Evolutionary conservation across 2,113 vertebrate genomes (phyloP).

Genomic region (Varanus salvator): DNA sequence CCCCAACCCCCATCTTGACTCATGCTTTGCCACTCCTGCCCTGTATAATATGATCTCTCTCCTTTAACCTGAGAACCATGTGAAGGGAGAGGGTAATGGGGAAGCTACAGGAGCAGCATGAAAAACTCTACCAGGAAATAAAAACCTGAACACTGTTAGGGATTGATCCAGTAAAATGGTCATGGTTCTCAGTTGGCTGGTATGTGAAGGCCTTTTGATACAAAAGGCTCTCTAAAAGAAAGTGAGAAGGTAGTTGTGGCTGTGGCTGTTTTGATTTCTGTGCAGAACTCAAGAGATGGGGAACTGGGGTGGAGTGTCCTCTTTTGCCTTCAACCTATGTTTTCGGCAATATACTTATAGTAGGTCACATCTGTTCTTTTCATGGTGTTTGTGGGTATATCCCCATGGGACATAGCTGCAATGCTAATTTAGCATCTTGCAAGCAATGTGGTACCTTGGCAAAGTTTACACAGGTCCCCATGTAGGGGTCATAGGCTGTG

Average conservation of each 20-base stretch:
- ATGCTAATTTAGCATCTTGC: background rate
- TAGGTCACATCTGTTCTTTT: background rate
- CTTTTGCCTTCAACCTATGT: background rate
- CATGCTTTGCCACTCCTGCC: background rate
- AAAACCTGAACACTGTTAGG: background rate
- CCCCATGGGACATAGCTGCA: background rate
- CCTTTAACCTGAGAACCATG: background rate
- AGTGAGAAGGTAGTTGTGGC: background rate
- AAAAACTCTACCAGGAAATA: background rate
- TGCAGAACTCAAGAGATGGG: background rate
- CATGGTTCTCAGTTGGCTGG: background rate
- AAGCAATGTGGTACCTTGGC: background rate
- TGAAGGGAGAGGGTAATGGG: background rate
- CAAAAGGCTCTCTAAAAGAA: background rate
- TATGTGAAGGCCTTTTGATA: background rate
- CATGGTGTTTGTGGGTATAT: background rate
- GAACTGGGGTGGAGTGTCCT: background rate
- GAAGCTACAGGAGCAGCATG: background rate
- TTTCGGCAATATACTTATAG: background rate
- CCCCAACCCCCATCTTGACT: conserved; percentile 7
- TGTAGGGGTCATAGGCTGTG: background rate
- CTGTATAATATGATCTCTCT: background rate
- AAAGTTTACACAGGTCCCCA: background rate
- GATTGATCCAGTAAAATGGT: background rate
- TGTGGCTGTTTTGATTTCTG: background rate